Evolutionary conservation across 1,140 invertebrate species (phyloP), one percentile per base, ranked within the genome.

Genomic region (Drosophila subpulchrella): DNA sequence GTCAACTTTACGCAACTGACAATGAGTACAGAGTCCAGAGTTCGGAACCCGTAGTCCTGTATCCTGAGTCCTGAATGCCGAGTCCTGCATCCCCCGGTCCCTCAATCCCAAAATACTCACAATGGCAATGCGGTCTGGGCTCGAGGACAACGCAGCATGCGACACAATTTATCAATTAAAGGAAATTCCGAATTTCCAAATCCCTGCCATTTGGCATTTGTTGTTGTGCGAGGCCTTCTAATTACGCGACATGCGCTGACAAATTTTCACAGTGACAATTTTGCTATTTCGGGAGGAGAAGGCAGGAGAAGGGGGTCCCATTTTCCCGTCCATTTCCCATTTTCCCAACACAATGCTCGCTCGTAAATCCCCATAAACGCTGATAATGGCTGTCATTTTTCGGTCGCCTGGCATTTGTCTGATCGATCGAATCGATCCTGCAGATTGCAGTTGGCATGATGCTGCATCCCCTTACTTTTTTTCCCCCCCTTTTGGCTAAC

Each of bases 161-260:
- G 80, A 83, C 80, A 83, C 80, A 75, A 82, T 88, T 88, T 80
- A 83, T 86, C 76, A 82, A 85, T 85, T 81, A 85, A 74, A 85
- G 44, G 56, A 53, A 76, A 51, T 51, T 51, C n/a, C 7, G n/a
- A 34, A 34, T 32, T 48, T 13, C 47, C 13, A 24, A 27, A 15
- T 32, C 67, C 36, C 44, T 48, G 32, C 41, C 39, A 41, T 76
- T 59, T 75, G 15, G 39, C 38, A 60, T 50, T 48, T 58, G 51
- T 34, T 48, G 39, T 53, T 48, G 55, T 47, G 44, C 32, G 58
- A 24, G 46, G 67, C 81, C 78, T 74, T 66, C 83, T 86, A 85
- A 85, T 85, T 85, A 85, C 68, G 82, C 68, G 67, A 53, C 57
- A 76, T 76, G 68, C 68, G 82, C 78, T 85, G 81, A 85, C 81